A percentile compares a stretch with the other conserved stretches of the same genome.
Evolutionary conservation across 2,797 vertebrate genomes (phyloP).

Genomic region (Sebastes variabilis): DNA sequence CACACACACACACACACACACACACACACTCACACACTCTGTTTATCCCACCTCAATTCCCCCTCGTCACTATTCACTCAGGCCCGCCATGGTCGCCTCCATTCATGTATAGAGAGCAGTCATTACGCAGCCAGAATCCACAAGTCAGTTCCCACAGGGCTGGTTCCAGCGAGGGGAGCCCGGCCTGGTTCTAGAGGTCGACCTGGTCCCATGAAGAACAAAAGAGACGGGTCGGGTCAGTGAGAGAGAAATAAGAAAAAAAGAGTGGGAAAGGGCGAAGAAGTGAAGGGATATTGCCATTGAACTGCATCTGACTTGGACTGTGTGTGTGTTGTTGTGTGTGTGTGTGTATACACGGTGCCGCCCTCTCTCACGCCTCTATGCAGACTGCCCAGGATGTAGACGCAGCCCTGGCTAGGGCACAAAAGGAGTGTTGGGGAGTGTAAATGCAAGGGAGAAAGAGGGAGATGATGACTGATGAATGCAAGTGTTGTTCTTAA

Average conservation of each 20-base stretch:
- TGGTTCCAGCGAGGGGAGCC: slow-evolving; percentile 32
- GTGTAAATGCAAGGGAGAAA: not conserved
- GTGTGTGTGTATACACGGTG: not conserved
- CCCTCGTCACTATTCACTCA: slow-evolving; percentile 40
- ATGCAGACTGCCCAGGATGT: slow-evolving; percentile 19
- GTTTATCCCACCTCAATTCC: slow-evolving; percentile 34
- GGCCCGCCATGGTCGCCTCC: slow-evolving; percentile 21
- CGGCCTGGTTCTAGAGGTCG: slow-evolving; percentile 57
- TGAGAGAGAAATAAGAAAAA: not conserved
- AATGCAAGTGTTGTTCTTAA: slow-evolving; percentile 30
- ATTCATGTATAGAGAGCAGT: slow-evolving; percentile 60
- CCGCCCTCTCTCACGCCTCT: slow-evolving; percentile 54
- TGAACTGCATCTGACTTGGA: slow-evolving; percentile 29
- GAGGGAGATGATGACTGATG: slow-evolving; percentile 12
- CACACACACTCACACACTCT: not conserved
- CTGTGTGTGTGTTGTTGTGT: not conserved
- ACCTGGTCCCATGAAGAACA: slow-evolving; percentile 61
- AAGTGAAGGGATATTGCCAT: slow-evolving; percentile 12
- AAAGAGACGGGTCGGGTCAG: slow-evolving; percentile 35
- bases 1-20: not conserved
- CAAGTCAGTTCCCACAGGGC: slow-evolving; percentile 71
- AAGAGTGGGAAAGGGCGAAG: slow-evolving; percentile 36
- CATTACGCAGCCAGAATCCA: slow-evolving; percentile 64
- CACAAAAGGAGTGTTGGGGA: not conserved
- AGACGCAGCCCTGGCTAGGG: not conserved